Evolutionary conservation across 2,888 invertebrate genomes (phyloP), one percentile per base, ranked within the genome.

Genomic region (Ophioninae sp.): DNA sequence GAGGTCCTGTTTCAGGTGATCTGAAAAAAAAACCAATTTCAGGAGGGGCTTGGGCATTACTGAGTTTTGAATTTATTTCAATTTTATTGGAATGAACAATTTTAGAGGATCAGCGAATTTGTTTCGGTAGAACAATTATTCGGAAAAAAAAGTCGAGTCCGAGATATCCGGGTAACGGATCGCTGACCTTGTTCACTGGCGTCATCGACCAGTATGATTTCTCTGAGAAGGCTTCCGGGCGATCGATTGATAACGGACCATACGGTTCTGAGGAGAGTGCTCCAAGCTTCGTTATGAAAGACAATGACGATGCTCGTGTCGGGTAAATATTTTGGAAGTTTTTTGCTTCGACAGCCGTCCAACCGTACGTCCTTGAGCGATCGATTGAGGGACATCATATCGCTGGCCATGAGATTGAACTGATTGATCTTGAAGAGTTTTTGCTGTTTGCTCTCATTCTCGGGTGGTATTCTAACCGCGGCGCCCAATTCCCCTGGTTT

Each of bases 251-350:
- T 99, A 44, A 98, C 98, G 92, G 98, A 99, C 97, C 98, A 98
- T 57, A 99, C 98, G 0, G 99, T 99, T 73, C 99, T 94, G 85
- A 99, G 94, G 23, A 99, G 94, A 0, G 99, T 99, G 64, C 98
- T 96, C 99, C 99, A 99, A 0, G 99, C 99, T 93, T 99, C 99
- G 93, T 99, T 99, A 94, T 99, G 99, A 94, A 99, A 99, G 76
- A 99, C 99, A 90, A 99, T 99, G 84, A 99, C 98, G 89, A 99
- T 98, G 90, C 98, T 98, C 30, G 99, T 99, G 62, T 97, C 96
- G 6, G 99, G 99, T 90, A 99, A 94, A 86, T 96, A 94, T 68
- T 95, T 94, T 61, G 96, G 95, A 93, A 98, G 97, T 79, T 93
- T 94, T 92, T 98, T 98, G 88, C 94, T 95, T 93, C 96, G 97